Percentiles rank a stretch among this genome's conserved stretches.
These are phyloP conservation scores for Pristionchus japonicus DNA, from an alignment of 2,888 invertebrate species.

Conservation along the genomic window DNA sequence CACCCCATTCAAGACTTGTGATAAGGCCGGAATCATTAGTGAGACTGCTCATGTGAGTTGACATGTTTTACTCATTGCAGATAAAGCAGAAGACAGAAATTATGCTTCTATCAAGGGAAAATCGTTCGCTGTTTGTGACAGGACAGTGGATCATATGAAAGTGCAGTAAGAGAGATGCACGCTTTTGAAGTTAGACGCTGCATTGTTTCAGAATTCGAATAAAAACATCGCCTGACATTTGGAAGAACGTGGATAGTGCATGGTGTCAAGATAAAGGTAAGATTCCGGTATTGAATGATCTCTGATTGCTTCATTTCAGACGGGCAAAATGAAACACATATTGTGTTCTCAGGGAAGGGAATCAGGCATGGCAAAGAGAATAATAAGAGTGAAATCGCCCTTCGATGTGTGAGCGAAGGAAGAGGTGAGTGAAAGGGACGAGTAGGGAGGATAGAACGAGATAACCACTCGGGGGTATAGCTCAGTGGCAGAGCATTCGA, in stretches of 20 bases:
- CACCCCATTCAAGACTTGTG: not conserved
- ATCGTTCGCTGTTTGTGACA: not conserved
- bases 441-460: not conserved
- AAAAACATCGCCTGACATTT: not conserved
- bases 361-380: not conserved
- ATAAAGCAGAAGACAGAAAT: not conserved
- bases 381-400: not conserved
- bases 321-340: not conserved
- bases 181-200: not conserved
- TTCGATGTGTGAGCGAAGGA: constrained; percentile 5
- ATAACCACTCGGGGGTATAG: constrained; percentile 66
- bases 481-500: constrained; percentile 75
- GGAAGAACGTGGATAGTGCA: not conserved
- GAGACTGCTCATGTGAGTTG: no score
- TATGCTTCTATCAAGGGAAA: no score
- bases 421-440: not conserved
- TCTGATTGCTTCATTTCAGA: not conserved
- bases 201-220: not conserved
- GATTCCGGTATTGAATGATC: not conserved
- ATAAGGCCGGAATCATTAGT: not conserved
- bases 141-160: not conserved
- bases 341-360: not conserved
- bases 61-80: not conserved
- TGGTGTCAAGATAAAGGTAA: not conserved
- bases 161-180: not conserved